Evolutionary conservation across 2,113 vertebrate genomes (phyloP).

Genomic region (Chrysochloris asiatica): DNA sequence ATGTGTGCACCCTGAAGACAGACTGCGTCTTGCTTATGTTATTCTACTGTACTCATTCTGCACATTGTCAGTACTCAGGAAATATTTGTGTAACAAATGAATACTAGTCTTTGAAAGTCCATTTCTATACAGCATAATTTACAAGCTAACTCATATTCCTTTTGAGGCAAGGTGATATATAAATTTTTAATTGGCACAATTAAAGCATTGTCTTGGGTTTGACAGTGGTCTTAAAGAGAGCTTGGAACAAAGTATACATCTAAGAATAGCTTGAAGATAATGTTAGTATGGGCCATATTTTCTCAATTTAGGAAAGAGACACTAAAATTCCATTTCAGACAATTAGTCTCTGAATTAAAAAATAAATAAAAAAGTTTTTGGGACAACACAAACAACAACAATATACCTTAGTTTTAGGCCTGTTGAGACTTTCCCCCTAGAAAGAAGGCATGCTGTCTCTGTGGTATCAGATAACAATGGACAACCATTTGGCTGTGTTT

Average conservation of each 20-base stretch:
- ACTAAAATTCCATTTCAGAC: constrained; percentile 56
- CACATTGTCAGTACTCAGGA: constrained; percentile 18
- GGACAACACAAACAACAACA: constrained; percentile 39
- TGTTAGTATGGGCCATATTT: constrained; percentile 42
- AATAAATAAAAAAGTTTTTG: neutral
- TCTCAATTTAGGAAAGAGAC: constrained; percentile 64
- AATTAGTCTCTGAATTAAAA: constrained; percentile 8
- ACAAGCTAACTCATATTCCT: constrained; percentile 22
- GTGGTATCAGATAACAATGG: neutral
- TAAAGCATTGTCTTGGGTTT: constrained; percentile 31
- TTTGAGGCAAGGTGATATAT: constrained; percentile 34
- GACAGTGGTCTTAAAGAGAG: constrained; percentile 19
- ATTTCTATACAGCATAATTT: constrained; percentile 23
- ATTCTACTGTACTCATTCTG: constrained; percentile 35
- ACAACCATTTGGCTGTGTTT: neutral
- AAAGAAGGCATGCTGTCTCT: neutral
- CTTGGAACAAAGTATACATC: neutral
- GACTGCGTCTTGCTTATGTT: neutral
- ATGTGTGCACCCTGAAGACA: neutral
- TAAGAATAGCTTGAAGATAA: constrained; percentile 48
- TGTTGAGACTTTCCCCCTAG: constrained; percentile 6
- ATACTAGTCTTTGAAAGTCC: constrained; percentile 24
- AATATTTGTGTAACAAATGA: constrained; percentile 1
- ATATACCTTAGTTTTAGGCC: constrained; percentile 11
- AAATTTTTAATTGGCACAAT: constrained; percentile 31